phyloP scores from a whole-genome alignment of 2,113 vertebrate genomes.

The Saccopteryx bilineata region DNA sequence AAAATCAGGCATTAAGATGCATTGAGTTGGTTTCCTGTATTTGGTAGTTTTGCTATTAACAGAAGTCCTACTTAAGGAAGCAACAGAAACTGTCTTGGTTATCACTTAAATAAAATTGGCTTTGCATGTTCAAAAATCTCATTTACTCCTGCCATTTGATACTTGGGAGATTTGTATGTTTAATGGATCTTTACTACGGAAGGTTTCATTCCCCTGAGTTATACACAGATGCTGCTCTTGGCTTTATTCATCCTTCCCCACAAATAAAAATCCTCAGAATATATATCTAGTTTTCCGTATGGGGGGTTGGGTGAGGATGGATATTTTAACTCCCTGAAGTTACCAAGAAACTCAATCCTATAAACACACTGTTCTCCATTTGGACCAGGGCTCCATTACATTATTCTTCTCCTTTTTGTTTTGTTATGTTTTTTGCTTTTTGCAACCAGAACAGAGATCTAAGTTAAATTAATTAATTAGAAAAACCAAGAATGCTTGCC shows the following conservation, averaged over 20 bases:
- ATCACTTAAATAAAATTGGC: conserved; percentile 36
- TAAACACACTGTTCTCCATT: neutral
- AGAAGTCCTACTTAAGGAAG: conserved; percentile 45
- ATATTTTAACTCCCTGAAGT: neutral
- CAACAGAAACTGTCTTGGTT: neutral
- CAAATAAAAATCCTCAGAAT: conserved; percentile 57
- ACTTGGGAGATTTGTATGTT: neutral
- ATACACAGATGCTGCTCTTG: neutral
- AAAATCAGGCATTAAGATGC: conserved; percentile 48
- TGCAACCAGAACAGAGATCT: conserved; percentile 32
- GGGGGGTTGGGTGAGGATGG: neutral
- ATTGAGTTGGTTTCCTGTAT: conserved; percentile 5
- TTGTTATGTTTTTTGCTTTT: neutral
- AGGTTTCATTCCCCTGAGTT: neutral
- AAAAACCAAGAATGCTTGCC: neutral
- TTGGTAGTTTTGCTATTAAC: conserved; percentile 18
- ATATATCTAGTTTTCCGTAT: neutral
- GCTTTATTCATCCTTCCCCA: neutral
- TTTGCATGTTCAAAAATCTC: conserved; percentile 36
- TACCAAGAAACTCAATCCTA: neutral
- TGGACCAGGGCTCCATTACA: neutral
- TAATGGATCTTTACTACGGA: neutral
- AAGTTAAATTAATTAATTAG: conserved; percentile 7
- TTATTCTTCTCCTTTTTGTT: neutral
- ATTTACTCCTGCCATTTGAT: neutral